Evolutionary conservation across 2,888 invertebrate species (phyloP), one percentile per base, ranked within the genome.

Genomic region (Andricus curvator): DNA sequence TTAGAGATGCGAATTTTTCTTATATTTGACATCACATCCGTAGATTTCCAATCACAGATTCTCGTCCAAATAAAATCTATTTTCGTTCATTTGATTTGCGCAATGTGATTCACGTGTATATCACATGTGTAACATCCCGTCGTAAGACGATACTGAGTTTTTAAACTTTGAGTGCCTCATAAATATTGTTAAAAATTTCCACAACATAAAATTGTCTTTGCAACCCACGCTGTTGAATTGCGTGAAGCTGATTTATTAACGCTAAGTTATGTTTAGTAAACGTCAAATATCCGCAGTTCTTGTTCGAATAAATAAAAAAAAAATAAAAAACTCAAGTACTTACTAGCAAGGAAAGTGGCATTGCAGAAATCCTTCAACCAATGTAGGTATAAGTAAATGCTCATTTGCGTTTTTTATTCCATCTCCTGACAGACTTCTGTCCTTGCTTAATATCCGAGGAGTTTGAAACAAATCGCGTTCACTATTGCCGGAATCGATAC

Each of bases 281-380:
- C 56, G 20, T 44, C 5, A 29, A 33, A 56, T 51, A 51, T 29
- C 22, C 29, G 20, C 11, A 11, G 6, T 51, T 44, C n/a, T 41
- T 44, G 44, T 13, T 62, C 13, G 5, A 15, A 25, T 13, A 15
- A 33, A 74, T 37, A 37, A 37, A 6, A 29, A 70, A 51, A 25
- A 25, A 44, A 44, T n/a, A 48, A n/a, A 74, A 74, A 29, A 56
- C 51, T 56, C 51, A 70, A 70, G 9, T 17, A 25, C 56, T 33
- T 56, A 51, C 29, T 33, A 37, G 33, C n/a, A 79, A 56, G 37
- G 81, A 81, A 83, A 78, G 76, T 83, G 83, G 79, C 84, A 83
- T 86, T 85, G 85, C 82, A 81, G 84, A 86, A 85, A 85, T 84
- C 87, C 86, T 88, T 86, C 88, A 67, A 77, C 11, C 60, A 56